Conservation (phyloP, 2,113 vertebrate species). For the Thalassoma bifasciatum region DNA sequence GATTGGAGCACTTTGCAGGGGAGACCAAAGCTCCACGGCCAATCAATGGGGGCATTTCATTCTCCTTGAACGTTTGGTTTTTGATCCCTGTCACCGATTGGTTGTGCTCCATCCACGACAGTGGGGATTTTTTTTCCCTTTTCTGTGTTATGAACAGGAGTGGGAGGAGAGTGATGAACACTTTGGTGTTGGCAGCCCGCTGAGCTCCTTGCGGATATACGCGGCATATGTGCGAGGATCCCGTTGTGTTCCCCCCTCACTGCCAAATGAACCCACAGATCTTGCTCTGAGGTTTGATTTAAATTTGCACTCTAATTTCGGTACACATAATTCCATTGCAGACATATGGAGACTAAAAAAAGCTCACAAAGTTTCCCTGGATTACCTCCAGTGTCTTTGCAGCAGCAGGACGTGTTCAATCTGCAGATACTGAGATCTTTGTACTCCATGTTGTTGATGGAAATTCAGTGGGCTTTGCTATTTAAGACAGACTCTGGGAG, state of each 20-base stretch:
- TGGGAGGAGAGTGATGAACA: conserved; percentile 72
- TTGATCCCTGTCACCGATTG: conserved; percentile 65
- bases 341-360: conserved; percentile 37
- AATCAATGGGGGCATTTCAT: conserved; percentile 79
- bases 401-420: conserved; percentile 50
- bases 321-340: conserved; percentile 62
- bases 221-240: conserved; percentile 76
- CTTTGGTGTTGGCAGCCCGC: conserved; percentile 67
- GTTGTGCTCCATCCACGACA: conserved; percentile 18
- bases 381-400: conserved; percentile 53
- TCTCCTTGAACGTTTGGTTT: conserved; percentile 77
- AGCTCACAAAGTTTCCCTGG: conserved; percentile 50
- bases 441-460: conserved; percentile 15
- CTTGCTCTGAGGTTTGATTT: conserved; percentile 63
- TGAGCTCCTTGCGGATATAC: conserved; percentile 61
- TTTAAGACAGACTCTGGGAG: neutral
- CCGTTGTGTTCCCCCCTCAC: conserved; percentile 62
- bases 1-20: conserved; percentile 57
- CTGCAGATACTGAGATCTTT: conserved; percentile 10
- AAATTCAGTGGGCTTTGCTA: conserved; percentile 26
- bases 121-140: neutral
- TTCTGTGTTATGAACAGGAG: conserved; percentile 48
- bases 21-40: conserved; percentile 47
- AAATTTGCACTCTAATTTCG: conserved; percentile 68
- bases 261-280: conserved; percentile 71